Conservation (phyloP, 1,140 invertebrate genomes). For the Chlorops oryzae region DNA sequence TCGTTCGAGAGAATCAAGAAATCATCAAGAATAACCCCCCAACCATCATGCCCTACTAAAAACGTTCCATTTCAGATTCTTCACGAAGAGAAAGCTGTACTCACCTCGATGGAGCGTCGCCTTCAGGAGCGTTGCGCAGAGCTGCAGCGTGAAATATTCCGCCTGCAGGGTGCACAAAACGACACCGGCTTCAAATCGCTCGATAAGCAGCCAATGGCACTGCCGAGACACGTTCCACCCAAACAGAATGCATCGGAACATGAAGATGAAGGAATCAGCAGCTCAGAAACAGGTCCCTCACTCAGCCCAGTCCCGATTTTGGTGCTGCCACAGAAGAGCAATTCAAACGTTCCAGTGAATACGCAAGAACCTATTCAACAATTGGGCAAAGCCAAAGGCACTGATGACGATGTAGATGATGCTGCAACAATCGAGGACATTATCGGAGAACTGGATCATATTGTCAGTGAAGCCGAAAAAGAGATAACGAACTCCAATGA, state of each 20-base stretch:
- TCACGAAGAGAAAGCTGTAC: constrained; percentile 70
- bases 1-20: neutral
- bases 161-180: constrained; percentile 40
- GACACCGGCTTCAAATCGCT: constrained; percentile 38
- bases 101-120: constrained; percentile 69
- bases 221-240: constrained; percentile 41
- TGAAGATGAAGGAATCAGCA: constrained; percentile 80
- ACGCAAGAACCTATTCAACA: neutral
- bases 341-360: constrained; percentile 23
- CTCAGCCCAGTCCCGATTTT: constrained; percentile 56
- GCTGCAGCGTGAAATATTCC: constrained; percentile 55
- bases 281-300: constrained; percentile 63
- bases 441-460: constrained; percentile 76
- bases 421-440: constrained; percentile 82
- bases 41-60: constrained; percentile 2
- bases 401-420: constrained; percentile 57
- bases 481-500: constrained; percentile 55
- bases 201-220: constrained; percentile 37
- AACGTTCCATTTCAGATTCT: constrained; percentile 60
- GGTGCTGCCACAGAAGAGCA: constrained; percentile 44
- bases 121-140: constrained; percentile 67
- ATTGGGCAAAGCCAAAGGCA: neutral
- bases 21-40: neutral
- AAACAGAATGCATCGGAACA: constrained; percentile 62
- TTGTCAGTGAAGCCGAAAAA: constrained; percentile 75